These are phyloP conservation scores for Oppia nitens DNA, from an alignment of 1,140 invertebrate species.

Conservation along the genomic window DNA sequence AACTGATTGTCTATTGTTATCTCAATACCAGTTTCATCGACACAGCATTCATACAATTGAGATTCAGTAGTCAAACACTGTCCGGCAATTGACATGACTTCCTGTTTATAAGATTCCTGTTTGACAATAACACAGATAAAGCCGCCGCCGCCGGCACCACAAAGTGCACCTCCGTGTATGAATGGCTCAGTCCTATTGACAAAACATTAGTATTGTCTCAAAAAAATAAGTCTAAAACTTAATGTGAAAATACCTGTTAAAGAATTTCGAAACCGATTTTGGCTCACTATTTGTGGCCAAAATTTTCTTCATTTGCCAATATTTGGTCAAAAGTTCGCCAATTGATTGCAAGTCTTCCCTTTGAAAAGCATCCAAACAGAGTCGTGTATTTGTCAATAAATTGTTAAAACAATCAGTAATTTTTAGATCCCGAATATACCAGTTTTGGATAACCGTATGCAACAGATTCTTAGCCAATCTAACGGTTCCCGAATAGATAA, in stretches of 20 bases:
- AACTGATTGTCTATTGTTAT: neutral
- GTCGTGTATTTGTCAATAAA: slow-evolving; percentile 10
- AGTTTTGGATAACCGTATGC: slow-evolving; percentile 36
- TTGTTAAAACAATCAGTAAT: slow-evolving; percentile 30
- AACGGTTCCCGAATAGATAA: slow-evolving; percentile 39
- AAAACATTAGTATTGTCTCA: too few relatives aligned
- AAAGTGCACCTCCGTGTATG: slow-evolving; percentile 26
- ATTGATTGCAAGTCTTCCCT: slow-evolving; percentile 28
- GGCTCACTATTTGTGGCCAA: slow-evolving; percentile 36
- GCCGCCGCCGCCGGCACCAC: slow-evolving; percentile 34
- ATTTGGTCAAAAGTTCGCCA: slow-evolving; percentile 28
- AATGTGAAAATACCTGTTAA: too few relatives aligned
- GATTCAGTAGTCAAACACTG: neutral
- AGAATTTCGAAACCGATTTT: slow-evolving; percentile 25
- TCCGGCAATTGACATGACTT: neutral
- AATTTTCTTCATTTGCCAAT: slow-evolving; percentile 34
- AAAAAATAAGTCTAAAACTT: too few relatives aligned
- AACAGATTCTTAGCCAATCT: slow-evolving; percentile 36
- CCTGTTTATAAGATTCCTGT: slow-evolving; percentile 9
- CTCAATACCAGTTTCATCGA: neutral
- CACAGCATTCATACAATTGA: neutral
- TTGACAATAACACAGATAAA: slow-evolving; percentile 31
- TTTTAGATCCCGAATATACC: slow-evolving; percentile 33
- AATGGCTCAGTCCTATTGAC: slow-evolving; percentile 24
- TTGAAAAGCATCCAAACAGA: slow-evolving; percentile 9